Conservation (phyloP, 2,113 vertebrate genomes). For the Hippocampus barbouri region DNA sequence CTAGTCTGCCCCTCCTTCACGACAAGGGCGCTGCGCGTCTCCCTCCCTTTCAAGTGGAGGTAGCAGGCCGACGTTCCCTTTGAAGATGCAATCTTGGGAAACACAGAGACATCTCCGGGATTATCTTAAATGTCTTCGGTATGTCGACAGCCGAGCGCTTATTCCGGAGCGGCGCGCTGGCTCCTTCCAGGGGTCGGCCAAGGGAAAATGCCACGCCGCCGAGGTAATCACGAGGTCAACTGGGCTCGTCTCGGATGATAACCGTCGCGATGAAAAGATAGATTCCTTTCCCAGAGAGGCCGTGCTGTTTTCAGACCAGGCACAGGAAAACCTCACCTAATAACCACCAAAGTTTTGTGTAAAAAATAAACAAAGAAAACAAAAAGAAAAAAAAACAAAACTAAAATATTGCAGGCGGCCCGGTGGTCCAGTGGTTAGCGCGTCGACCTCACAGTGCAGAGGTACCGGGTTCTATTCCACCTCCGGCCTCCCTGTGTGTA, state of each 20-base stretch:
- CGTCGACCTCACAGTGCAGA: too few relatives aligned
- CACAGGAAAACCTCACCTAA: neutral
- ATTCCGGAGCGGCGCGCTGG: slow-evolving; percentile 37
- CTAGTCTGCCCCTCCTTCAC: slow-evolving; percentile 61
- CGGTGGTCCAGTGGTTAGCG: too few relatives aligned
- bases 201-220: slow-evolving; percentile 47
- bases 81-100: slow-evolving; percentile 73
- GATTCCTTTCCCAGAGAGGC: slow-evolving; percentile 37
- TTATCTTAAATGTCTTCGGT: slow-evolving; percentile 73
- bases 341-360: neutral
- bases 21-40: slow-evolving; percentile 55
- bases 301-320: slow-evolving; percentile 43
- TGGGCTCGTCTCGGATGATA: slow-evolving; percentile 42
- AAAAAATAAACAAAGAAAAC: too few relatives aligned
- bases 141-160: slow-evolving; percentile 64
- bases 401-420: neutral
- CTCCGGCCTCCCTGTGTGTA: too few relatives aligned
- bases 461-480: too few relatives aligned
- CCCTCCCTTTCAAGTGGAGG: slow-evolving; percentile 63
- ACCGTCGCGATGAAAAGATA: slow-evolving; percentile 50
- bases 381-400: neutral
- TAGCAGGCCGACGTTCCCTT: slow-evolving; percentile 58
- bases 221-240: slow-evolving; percentile 62
- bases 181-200: slow-evolving; percentile 49
- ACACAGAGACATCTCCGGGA: slow-evolving; percentile 68